Base-by-base conservation (phyloP, 2,113 vertebrate species). In the Calyptomena viridis region DNA sequence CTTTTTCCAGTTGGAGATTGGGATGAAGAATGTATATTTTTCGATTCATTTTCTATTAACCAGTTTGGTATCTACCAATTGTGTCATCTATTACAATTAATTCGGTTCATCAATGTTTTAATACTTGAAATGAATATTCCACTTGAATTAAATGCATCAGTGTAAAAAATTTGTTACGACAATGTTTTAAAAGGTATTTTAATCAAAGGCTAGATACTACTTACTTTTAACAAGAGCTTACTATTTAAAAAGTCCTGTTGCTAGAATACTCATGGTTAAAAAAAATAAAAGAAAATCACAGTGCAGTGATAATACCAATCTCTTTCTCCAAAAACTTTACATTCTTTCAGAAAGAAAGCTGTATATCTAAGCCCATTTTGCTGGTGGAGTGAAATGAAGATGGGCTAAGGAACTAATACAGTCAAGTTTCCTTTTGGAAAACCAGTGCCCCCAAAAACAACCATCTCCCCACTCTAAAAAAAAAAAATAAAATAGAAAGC, bases 361-460 rank as follows among this genome's bases (percentile, higher is more conserved):
- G 8, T 1, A 8, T 27, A 14, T 56, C 10, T 25, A 19, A 47
- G 6, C 5, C 9, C 3, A 19, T 33, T 59, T 78, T 69, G 9
- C 5, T 49, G 31, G 27, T 23, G 5, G 8, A 75, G 6, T 64
- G 11, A 20, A 82, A 71, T 35, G 47, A 58, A 75, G 21, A 42
- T 11, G 58, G 2, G 2, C 37, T 23, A 56, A 76, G 20, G 30
- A 66, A 39, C 5, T 37, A n/a, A 49, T 0, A 1, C 4, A 42
- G 14, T 24, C 3, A 50, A 20, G 4, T 25, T 69, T 74, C 46
- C 7, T 42, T 66, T 17, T 37, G 30, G 23, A 24, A 90, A 85
- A 69, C 2, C 4, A 46, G 30, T 1, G 1, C 11, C 3, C 1
- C 2, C 13, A 24, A 8, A 55, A 49, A 19, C 4, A 68, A 23